phyloP scores from a whole-genome alignment of 2,797 vertebrate species.

The Bradypodion pumilum region DNA sequence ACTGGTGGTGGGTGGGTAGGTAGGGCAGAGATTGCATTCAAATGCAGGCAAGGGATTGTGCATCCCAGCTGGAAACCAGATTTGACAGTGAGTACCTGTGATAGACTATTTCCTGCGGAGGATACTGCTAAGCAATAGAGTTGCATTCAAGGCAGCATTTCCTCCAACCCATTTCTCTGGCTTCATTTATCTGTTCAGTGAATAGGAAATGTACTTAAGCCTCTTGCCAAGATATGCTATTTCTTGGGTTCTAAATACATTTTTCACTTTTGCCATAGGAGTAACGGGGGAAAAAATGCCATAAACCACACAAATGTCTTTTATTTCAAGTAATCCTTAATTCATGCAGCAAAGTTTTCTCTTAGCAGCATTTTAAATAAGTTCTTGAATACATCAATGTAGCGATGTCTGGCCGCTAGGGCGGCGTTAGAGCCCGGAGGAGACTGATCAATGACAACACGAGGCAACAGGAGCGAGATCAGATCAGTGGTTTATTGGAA shows the following conservation, averaged over 20 bases:
- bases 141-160: conserved; percentile 63
- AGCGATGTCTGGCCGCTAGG: no score
- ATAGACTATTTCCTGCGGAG: conserved; percentile 67
- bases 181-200: conserved; percentile 80
- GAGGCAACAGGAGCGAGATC: no score
- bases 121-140: conserved; percentile 63
- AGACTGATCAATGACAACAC: no score
- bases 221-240: conserved; percentile 64
- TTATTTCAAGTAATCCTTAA: conserved; percentile 60
- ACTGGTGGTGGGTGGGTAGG: not conserved
- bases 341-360: conserved; percentile 59
- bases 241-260: conserved; percentile 70
- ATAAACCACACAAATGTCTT: conserved; percentile 65
- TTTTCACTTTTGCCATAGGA: conserved; percentile 68
- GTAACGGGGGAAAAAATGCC: conserved; percentile 52
- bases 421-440: no score
- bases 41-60: conserved; percentile 45
- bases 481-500: no score
- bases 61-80: conserved; percentile 66
- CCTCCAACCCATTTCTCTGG: conserved; percentile 62
- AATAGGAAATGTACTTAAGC: conserved; percentile 78
- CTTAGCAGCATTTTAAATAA: conserved; percentile 40
- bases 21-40: conserved; percentile 50
- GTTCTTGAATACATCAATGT: conserved; percentile 39
- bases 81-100: conserved; percentile 67